Conservation (phyloP, 2,113 vertebrate species). For the Xyrauchen texanus region DNA sequence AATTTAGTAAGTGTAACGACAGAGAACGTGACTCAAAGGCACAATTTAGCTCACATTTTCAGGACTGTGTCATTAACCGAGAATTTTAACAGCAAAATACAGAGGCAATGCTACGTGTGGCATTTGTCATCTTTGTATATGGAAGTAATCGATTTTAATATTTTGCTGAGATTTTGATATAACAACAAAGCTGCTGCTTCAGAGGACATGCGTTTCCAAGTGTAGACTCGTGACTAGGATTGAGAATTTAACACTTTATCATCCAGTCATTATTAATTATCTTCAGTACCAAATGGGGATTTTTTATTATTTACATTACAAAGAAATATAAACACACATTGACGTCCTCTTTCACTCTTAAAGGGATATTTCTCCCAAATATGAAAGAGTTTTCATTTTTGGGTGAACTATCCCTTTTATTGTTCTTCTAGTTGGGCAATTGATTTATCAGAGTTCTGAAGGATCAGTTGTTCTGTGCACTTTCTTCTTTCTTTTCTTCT, state of each 20-base stretch:
- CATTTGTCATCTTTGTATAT: not conserved
- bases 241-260: not conserved
- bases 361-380: too few relatives aligned
- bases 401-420: too few relatives aligned
- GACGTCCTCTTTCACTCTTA: too few relatives aligned
- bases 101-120: not conserved
- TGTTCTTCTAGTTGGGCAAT: too few relatives aligned
- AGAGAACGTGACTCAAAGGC: constrained; percentile 32
- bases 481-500: not conserved
- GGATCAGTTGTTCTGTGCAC: constrained; percentile 11
- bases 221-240: too few relatives aligned
- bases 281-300: not conserved
- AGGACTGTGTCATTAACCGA: not conserved
- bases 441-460: not conserved
- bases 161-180: too few relatives aligned
- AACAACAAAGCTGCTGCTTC: not conserved
- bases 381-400: too few relatives aligned
- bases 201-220: not conserved
- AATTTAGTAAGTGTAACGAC: not conserved
- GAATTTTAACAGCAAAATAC: not conserved
- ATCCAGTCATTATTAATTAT: not conserved
- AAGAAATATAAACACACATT: too few relatives aligned
- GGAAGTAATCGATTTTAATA: too few relatives aligned
- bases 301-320: not conserved
- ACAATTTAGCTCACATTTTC: constrained; percentile 34